Conservation (phyloP, 2,797 vertebrate genomes). For the Linurgus olivaceus region DNA sequence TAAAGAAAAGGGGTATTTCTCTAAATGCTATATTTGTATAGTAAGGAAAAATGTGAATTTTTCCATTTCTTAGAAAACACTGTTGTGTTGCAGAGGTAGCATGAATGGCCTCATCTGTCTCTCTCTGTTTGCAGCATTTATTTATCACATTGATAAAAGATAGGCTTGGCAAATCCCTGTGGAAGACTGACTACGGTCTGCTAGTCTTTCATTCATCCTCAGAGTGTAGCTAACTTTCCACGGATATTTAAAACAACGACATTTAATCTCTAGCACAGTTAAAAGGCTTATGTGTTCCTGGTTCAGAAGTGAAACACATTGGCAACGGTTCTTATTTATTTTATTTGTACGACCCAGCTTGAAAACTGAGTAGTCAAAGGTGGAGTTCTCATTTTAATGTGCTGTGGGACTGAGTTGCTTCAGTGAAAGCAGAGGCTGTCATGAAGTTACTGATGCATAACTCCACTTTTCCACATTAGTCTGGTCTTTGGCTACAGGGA, state of each 20-base stretch:
- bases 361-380: constrained; percentile 9
- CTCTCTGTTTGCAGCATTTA: neutral
- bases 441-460: neutral
- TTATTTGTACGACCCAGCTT: constrained; percentile 2
- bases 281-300: neutral
- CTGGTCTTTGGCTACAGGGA: neutral
- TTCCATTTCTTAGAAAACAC: neutral
- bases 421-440: neutral
- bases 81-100: neutral
- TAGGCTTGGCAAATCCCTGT: neutral
- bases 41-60: neutral
- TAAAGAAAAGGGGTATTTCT: constrained; percentile 16
- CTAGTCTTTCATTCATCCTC: constrained; percentile 13
- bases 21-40: constrained; percentile 32
- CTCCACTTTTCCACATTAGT: neutral
- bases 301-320: neutral
- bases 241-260: neutral
- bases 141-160: constrained; percentile 25
- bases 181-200: neutral
- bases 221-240: neutral
- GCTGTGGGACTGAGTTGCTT: neutral
- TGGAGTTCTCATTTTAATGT: constrained; percentile 23
- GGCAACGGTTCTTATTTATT: neutral
- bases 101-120: constrained; percentile 6
- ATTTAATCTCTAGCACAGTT: constrained; percentile 5